phyloP scores from a whole-genome alignment of 2,888 invertebrate species.

The Sinelater perroti region DNA sequence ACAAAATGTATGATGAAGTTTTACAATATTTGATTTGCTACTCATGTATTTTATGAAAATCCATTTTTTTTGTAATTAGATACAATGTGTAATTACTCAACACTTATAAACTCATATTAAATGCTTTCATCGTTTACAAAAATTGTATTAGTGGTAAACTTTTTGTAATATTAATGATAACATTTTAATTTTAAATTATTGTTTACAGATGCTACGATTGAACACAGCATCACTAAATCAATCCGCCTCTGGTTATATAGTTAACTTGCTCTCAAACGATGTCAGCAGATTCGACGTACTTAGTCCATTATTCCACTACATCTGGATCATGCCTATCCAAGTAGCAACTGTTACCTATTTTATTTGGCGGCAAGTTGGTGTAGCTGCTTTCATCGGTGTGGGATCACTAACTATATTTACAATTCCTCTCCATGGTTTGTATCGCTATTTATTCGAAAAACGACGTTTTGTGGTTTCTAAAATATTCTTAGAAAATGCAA shows the following conservation, averaged over 20 bases:
- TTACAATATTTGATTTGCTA: too few species aligned
- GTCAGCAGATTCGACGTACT: slow-evolving; percentile 81
- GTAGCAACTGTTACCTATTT: slow-evolving; percentile 69
- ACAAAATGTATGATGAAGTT: too few species aligned
- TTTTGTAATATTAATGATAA: too few species aligned
- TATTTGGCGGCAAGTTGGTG: slow-evolving; percentile 65
- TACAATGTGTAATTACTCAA: too few species aligned
- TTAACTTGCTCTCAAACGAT: slow-evolving; percentile 86
- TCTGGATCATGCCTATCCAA: slow-evolving; percentile 83
- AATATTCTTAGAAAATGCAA: too few species aligned
- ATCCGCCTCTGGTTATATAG: slow-evolving; percentile 83
- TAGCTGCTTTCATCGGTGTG: slow-evolving; percentile 69
- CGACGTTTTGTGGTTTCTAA: too few species aligned
- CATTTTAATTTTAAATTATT: too few species aligned
- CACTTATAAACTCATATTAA: too few species aligned
- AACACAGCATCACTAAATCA: slow-evolving; percentile 77
- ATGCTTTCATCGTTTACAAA: too few species aligned
- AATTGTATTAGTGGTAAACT: too few species aligned
- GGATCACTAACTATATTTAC: slow-evolving; percentile 64
- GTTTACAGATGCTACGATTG: slow-evolving; percentile 65
- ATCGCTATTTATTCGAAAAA: neutral
- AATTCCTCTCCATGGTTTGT: slow-evolving; percentile 63
- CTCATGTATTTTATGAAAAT: too few species aligned
- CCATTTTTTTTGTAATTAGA: too few species aligned
- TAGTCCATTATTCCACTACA: slow-evolving; percentile 73